Conservation (phyloP, 2,797 vertebrate genomes). For the Cichlasoma orientale region DNA sequence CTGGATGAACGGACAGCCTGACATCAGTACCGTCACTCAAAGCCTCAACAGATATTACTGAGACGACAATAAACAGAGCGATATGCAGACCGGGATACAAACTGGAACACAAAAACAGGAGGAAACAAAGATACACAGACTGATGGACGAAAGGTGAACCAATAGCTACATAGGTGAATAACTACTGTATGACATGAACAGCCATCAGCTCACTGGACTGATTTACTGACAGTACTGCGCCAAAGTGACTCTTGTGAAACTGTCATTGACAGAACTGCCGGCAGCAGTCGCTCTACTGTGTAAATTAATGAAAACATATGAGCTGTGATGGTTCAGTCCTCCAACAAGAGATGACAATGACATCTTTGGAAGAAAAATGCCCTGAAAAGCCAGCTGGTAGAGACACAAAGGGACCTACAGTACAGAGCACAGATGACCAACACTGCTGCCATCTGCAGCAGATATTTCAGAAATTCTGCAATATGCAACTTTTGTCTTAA, state of each 20-base stretch:
- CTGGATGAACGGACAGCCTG: constrained; percentile 94
- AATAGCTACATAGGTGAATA: neutral
- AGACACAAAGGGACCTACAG: neutral
- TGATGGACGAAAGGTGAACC: neutral
- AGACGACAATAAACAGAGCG: constrained; percentile 16
- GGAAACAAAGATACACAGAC: neutral
- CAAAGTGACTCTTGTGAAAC: constrained; percentile 19
- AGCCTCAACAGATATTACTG: constrained; percentile 94
- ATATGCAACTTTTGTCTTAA: constrained; percentile 1
- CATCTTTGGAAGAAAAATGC: neutral
- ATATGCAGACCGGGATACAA: neutral
- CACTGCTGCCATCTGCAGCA: neutral
- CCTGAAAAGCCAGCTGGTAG: neutral
- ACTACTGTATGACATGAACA: neutral
- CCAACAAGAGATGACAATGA: neutral
- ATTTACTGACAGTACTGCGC: constrained; percentile 6
- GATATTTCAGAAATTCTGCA: neutral
- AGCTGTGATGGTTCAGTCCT: constrained; percentile 9
- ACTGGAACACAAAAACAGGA: neutral
- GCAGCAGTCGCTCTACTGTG: neutral
- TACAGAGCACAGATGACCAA: neutral
- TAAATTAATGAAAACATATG: constrained; percentile 12
- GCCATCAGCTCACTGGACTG: neutral
- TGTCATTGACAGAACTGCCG: constrained; percentile 1
- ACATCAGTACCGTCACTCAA: constrained; percentile 87